These are phyloP conservation scores for Marmota monax DNA, from an alignment of 2,113 vertebrate genomes.

Conservation along the genomic window DNA sequence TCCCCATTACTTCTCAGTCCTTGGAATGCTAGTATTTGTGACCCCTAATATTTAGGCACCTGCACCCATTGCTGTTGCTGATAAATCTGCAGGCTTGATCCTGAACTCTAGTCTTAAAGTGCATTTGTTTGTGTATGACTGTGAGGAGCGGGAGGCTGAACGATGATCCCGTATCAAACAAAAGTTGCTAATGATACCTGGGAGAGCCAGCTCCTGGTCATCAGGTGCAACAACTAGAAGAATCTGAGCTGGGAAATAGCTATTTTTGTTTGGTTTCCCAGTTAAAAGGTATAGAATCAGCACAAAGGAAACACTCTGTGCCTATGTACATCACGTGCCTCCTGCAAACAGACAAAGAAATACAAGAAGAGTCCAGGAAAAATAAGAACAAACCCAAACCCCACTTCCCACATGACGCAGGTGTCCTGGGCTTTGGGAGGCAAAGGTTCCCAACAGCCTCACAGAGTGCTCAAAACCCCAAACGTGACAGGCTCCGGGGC, in stretches of 20 bases:
- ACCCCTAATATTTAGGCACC: no score
- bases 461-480: neutral
- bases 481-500: neutral
- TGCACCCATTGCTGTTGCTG: fast-evolving
- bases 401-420: neutral
- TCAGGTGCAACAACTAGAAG: neutral
- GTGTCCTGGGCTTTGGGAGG: neutral
- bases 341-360: conserved; percentile 14
- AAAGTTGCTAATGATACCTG: neutral
- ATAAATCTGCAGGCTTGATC: neutral
- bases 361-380: neutral
- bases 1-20: no score
- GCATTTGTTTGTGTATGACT: neutral
- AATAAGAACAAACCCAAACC: neutral
- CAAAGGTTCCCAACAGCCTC: neutral
- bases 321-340: neutral
- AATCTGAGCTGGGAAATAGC: neutral
- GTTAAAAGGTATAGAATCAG: neutral
- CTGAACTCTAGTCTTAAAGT: neutral
- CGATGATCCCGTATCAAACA: neutral
- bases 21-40: neutral
- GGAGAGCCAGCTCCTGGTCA: neutral
- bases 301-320: neutral
- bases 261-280: neutral
- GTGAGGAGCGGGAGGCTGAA: neutral